phyloP scores from a whole-genome alignment of 2,888 invertebrate genomes.

The Xestia rhomboidea region DNA sequence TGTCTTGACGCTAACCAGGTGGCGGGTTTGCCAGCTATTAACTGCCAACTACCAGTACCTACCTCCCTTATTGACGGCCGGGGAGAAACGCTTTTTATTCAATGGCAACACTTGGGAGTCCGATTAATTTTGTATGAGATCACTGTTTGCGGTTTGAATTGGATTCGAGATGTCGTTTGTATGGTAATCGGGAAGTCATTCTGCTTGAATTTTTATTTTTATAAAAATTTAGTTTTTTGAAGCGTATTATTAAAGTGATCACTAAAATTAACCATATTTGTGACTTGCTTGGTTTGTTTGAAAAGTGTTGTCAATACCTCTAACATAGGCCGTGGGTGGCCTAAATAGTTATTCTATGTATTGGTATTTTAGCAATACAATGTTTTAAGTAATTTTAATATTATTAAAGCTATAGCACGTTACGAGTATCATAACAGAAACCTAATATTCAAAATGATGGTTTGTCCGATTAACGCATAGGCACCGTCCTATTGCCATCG shows the following conservation, averaged over 20 bases:
- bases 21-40: slow-evolving; percentile 66
- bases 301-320: background rate
- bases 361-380: no score
- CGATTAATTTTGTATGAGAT: slow-evolving; percentile 63
- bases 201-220: slow-evolving; percentile 39
- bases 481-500: no score
- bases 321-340: background rate
- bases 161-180: slow-evolving; percentile 39
- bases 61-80: slow-evolving; percentile 46
- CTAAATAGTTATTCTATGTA: no score
- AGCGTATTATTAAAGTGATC: background rate
- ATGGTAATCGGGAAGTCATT: slow-evolving; percentile 37
- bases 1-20: slow-evolving; percentile 71
- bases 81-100: slow-evolving; percentile 64
- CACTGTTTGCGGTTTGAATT: slow-evolving; percentile 46
- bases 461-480: background rate
- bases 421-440: background rate
- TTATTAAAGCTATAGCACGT: background rate
- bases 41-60: slow-evolving; percentile 43
- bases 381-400: no score
- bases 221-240: background rate
- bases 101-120: slow-evolving; percentile 50
- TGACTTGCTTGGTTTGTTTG: background rate
- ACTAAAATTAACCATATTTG: background rate
- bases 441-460: background rate